These are phyloP conservation scores for Listronotus bonariensis DNA, from an alignment of 1,140 invertebrate genomes.

Conservation along the genomic window DNA sequence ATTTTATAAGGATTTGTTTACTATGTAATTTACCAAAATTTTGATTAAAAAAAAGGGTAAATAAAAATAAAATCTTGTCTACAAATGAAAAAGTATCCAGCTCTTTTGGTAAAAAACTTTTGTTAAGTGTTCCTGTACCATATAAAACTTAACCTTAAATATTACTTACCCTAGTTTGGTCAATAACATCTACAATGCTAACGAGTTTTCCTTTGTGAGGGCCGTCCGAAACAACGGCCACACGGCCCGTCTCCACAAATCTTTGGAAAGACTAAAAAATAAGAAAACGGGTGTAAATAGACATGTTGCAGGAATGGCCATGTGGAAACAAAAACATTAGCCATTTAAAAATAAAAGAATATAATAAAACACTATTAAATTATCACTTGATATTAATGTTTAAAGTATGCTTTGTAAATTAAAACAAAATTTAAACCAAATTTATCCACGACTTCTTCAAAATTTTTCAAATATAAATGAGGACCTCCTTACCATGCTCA, in stretches of 20 bases:
- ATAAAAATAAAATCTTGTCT: neutral
- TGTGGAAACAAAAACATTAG: constrained; percentile 2
- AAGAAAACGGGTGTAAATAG: constrained; percentile 14
- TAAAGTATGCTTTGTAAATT: neutral
- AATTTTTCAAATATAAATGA: constrained; percentile 5
- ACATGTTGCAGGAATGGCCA: neutral
- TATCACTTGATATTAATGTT: neutral
- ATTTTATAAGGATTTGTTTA: too few relatives aligned
- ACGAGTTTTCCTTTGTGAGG: constrained; percentile 88
- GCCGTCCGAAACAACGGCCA: constrained; percentile 91
- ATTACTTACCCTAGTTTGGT: constrained; percentile 88
- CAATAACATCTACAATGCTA: constrained; percentile 94
- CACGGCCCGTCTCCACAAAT: constrained; percentile 95
- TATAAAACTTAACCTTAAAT: constrained; percentile 31
- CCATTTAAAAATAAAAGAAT: neutral
- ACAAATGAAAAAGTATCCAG: too few relatives aligned
- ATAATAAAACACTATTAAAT: neutral
- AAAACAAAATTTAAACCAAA: constrained; percentile 8
- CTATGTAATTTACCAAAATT: neutral
- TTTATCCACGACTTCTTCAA: neutral
- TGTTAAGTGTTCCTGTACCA: too few relatives aligned
- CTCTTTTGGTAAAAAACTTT: too few relatives aligned
- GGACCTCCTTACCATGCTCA: constrained; percentile 25
- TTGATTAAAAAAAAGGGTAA: neutral
- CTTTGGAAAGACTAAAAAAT: constrained; percentile 82